Evolutionary conservation across 2,888 invertebrate genomes (phyloP).

Genomic region (Furcula furcula): DNA sequence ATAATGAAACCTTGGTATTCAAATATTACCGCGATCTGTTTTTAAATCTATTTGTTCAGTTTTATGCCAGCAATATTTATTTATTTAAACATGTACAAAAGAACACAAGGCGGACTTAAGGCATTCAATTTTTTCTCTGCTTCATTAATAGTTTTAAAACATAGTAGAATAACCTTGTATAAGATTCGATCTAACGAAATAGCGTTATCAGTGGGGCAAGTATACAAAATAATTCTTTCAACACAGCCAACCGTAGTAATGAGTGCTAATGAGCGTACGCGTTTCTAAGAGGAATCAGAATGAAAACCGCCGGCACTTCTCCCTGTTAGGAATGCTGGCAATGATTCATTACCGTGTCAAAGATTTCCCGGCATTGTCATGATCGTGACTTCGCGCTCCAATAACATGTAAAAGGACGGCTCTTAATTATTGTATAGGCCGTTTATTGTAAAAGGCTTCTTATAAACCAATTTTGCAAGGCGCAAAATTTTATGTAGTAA

Average conservation of each 20-base stretch:
- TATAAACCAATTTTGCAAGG: too few species aligned
- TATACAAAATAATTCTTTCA: constrained; percentile 4
- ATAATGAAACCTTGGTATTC: too few species aligned
- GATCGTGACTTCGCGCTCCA: constrained; percentile 74
- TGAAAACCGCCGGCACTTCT: constrained; percentile 39
- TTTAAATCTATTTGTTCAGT: too few species aligned
- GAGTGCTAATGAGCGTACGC: constrained; percentile 32
- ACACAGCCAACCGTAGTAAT: constrained; percentile 18
- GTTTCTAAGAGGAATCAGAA: constrained; percentile 25
- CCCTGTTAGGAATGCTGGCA: constrained; percentile 17
- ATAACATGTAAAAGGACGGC: constrained; percentile 37
- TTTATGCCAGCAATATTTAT: too few species aligned
- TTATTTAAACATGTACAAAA: too few species aligned
- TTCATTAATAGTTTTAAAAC: constrained; percentile 4
- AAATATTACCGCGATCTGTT: too few species aligned
- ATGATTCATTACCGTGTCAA: constrained; percentile 40
- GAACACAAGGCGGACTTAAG: too few species aligned
- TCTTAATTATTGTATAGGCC: constrained; percentile 10
- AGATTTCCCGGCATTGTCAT: constrained; percentile 49
- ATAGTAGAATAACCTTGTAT: constrained; percentile 14
- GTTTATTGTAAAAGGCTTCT: neutral
- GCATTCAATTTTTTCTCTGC: too few species aligned
- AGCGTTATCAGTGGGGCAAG: neutral
- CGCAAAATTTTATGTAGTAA: too few species aligned
- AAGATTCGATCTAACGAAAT: constrained; percentile 6